Base-by-base conservation (phyloP, 2,113 vertebrate species). In the Electrona antarctica region DNA sequence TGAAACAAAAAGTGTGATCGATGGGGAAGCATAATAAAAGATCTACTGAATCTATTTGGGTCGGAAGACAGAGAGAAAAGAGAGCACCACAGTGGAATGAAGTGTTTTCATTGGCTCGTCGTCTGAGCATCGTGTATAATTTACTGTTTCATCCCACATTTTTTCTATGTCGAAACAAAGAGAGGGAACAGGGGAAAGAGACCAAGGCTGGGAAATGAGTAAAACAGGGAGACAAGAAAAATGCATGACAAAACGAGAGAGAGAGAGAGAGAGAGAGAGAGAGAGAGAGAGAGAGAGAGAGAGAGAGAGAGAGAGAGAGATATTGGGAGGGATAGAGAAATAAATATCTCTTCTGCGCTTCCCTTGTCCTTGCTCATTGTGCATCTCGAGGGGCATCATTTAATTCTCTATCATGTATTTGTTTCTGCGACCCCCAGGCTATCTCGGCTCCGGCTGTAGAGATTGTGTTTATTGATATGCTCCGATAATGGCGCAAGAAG, bases 381-480 rank as follows among this genome's bases (percentile, higher is more conserved):
- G 28, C 21, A 57, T 75, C 76, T 70, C 45, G 7, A 52, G 64
- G 69, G 63, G 54, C 9, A 7, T 21, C 28, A 78, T 75, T 89
- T 77, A 74, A 80, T 82, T 86, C 60, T 73, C 77, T 60, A 83
- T 85, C 71, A 79, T 85, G 88, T 82, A 87, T 90, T 85, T 81
- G 71, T 75, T 86, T 71, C 59, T 52, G 33, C 29, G 14, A 67
- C 82, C 77, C 55, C 64, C 14, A 13, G 85, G 64, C 29, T 15
- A 71, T 74, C 79, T 71, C 51, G 72, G 77, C 75, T 29, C 13
- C 60, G n/a, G 72, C 69, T 63, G 67, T 21, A 65, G 74, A 88
- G 79, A 91, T 86, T 85, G 79, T 80, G 80, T 85, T 86, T 83
- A 87, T 85, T 81, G 80, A 90, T 79, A 81, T 8, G 60, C 67